Evolutionary conservation across 2,113 vertebrate genomes (phyloP), one percentile per base, ranked within the genome.

Genomic region (Onychostoma macrolepis): DNA sequence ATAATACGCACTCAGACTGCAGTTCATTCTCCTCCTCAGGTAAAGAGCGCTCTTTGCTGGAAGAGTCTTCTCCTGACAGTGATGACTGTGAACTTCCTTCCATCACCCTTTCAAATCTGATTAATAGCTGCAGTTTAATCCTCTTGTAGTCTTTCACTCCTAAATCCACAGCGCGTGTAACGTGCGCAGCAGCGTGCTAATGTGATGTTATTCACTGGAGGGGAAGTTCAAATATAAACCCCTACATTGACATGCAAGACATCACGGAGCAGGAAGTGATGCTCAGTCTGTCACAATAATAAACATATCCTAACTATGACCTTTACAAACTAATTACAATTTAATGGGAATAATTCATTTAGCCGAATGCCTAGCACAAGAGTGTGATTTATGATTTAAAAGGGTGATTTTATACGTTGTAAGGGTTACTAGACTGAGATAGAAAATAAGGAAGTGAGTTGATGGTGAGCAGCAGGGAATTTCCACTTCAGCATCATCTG

Each of bases 1-100:
- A 30, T 5, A 26, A 21, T 9, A 85, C 87, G 17, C 87, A 90
- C 89, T 86, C 41, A 19, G 85, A 78, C 77, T 50, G 15, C 30
- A 85, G 81, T 56, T 88, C 86, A 67, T 91, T 63, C 69, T 88
- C 84, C 24, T 71, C 89, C 81, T 89, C 87, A 83, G 63, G 3
- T 26, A 90, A n/a, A 88, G 87, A 89, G 76, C n/a, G 61, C 3
- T 91, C 89, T 21, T 89, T 88, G 45, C 89, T 87, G 43, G 85
- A 43, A 38, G 87, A 86, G 33, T 87, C 85, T 1, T 91, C 90
- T 53, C 80, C 89, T 63, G 89, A 89, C 19, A 87, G 71, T 48
- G 92, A 88, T 43, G 88, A 89, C 38, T 88, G 84, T 48, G 86
- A 83, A 17, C 91, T 91, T 88, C 87, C 92, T 75, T 95, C 94